Evolutionary conservation across 2,113 vertebrate genomes (phyloP).

Genomic region (Anolis carolinensis): DNA sequence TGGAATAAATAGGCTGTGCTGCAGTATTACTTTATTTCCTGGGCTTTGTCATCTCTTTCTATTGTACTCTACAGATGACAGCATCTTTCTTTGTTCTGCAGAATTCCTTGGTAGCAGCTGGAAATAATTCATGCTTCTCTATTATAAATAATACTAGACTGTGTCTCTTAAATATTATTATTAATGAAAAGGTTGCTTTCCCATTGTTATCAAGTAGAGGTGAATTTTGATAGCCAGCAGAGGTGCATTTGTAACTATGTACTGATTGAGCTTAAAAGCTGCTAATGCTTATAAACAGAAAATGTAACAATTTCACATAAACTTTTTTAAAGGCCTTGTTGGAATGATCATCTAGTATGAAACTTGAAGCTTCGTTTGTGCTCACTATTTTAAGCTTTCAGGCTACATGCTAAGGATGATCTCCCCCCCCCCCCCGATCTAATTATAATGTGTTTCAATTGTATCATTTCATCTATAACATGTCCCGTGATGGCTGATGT

Average conservation of each 20-base stretch:
- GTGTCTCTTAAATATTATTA: not conserved
- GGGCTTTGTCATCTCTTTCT: not conserved
- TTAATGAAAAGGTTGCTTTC: not conserved
- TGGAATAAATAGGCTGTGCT: not conserved
- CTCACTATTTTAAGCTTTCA: not conserved
- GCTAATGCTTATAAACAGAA: conserved; percentile 5
- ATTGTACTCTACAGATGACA: not conserved
- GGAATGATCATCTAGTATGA: not conserved
- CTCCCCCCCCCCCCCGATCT: too few relatives aligned
- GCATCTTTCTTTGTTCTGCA: not conserved
- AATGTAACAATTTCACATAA: not conserved
- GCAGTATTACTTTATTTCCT: not conserved
- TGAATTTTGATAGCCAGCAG: not conserved
- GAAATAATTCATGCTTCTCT: not conserved
- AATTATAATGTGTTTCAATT: conserved; percentile 4
- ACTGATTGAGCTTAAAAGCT: not conserved
- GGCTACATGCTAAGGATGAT: not conserved
- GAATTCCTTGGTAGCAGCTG: not conserved
- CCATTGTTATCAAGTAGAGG: not conserved
- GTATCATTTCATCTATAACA: not conserved
- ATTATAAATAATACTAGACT: not conserved
- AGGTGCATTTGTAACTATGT: not conserved
- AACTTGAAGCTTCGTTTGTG: not conserved
- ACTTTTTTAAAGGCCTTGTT: not conserved
- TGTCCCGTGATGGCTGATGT: not conserved